These are phyloP conservation scores for Drosophila persimilis DNA, from an alignment of 1,140 invertebrate species.

Conservation along the genomic window DNA sequence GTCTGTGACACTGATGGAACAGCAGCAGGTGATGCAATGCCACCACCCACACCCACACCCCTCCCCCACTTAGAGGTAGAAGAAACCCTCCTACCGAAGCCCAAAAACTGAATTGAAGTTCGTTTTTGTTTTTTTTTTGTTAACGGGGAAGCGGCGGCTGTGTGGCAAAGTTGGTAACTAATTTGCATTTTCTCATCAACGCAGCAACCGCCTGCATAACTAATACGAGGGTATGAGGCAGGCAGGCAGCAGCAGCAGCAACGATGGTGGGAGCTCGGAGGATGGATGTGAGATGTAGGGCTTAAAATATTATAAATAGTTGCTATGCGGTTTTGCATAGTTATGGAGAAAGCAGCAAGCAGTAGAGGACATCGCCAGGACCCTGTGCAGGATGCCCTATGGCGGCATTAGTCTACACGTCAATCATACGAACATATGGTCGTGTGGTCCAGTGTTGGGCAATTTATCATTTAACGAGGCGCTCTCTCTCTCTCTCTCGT, in stretches of 20 bases:
- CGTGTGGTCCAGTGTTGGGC: conserved; percentile 34
- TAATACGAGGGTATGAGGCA: conserved; percentile 53
- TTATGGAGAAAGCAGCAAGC: conserved; percentile 12
- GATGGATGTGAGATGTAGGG: conserved; percentile 8
- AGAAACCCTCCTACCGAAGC: no score
- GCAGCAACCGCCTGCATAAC: conserved; percentile 69
- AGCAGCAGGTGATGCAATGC: conserved; percentile 60
- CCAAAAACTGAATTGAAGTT: conserved; percentile 27
- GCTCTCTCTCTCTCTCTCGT: conserved; percentile 24
- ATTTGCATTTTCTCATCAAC: conserved; percentile 81
- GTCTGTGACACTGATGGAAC: conserved; percentile 72
- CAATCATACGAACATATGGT: conserved; percentile 78
- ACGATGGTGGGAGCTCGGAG: conserved; percentile 6
- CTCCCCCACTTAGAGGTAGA: background rate
- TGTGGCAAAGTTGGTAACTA: conserved; percentile 75
- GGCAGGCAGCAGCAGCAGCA: background rate
- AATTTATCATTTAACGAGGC: conserved; percentile 69
- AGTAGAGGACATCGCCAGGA: conserved; percentile 1
- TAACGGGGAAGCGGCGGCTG: conserved; percentile 35
- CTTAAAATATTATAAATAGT: conserved; percentile 74
- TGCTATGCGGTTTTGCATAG: conserved; percentile 65
- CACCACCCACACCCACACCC: background rate
- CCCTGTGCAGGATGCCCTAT: conserved; percentile 1
- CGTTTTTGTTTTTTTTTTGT: conserved; percentile 21
- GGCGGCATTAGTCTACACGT: conserved; percentile 65